phyloP scores from a whole-genome alignment of 53 echinoderm and acorn worm species.

The Patiria pectinifera region DNA sequence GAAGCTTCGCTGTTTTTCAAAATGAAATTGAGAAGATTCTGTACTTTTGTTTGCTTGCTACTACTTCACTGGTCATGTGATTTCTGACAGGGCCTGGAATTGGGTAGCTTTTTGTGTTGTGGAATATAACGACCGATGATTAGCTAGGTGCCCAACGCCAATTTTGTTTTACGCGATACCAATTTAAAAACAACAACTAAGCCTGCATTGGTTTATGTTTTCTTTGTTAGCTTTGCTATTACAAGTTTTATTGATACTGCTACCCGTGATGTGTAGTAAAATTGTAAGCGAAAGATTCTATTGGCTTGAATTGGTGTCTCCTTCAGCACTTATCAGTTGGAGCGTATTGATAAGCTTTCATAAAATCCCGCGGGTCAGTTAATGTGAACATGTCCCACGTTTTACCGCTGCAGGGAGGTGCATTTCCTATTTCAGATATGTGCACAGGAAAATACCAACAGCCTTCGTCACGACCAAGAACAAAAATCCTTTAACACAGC shows the following conservation, averaged over 20 bases:
- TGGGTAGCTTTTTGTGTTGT: too few species aligned
- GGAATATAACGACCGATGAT: too few species aligned
- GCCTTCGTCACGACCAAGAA: too few species aligned
- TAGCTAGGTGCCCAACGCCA: too few species aligned
- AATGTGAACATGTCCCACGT: constrained; percentile 32
- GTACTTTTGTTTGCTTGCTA: background rate
- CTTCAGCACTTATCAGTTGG: background rate
- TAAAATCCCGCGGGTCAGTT: background rate
- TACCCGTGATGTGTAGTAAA: too few species aligned
- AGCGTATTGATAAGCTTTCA: background rate
- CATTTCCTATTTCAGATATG: background rate
- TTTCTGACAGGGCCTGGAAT: too few species aligned
- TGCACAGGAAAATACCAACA: background rate
- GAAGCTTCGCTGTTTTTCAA: background rate
- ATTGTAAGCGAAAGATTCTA: too few species aligned
- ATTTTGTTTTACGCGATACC: too few species aligned
- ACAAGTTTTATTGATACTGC: too few species aligned
- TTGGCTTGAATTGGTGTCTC: background rate
- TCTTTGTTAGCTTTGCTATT: too few species aligned
- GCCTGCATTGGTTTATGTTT: too few species aligned
- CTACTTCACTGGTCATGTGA: background rate
- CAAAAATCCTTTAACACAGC: background rate
- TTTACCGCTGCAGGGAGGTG: background rate
- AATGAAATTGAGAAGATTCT: background rate
- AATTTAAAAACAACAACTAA: too few species aligned